These are phyloP conservation scores for Numenius phaeopus DNA, from an alignment of 2,797 vertebrate genomes.

Conservation along the genomic window DNA sequence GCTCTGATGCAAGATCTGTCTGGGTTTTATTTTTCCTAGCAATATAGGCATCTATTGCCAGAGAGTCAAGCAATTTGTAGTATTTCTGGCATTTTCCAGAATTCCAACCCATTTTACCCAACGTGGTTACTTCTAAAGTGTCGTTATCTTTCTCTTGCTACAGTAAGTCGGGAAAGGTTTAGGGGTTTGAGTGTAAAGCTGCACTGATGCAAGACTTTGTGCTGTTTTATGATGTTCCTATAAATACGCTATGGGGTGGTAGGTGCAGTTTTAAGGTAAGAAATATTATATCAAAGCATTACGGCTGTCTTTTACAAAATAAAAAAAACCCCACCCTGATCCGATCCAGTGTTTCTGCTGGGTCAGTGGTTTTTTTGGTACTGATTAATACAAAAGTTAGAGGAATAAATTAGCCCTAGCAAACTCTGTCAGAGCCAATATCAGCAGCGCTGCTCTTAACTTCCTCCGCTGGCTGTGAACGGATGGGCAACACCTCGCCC, in stretches of 20 bases:
- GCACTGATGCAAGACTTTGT: not conserved
- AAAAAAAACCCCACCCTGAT: not conserved
- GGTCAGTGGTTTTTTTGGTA: not conserved
- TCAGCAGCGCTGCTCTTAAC: not conserved
- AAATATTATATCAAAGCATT: not conserved
- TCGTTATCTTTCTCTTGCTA: not conserved
- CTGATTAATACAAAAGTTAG: not conserved
- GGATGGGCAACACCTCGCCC: not conserved
- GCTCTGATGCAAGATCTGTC: conserved; percentile 32
- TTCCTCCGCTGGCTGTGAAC: not conserved
- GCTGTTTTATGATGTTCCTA: not conserved
- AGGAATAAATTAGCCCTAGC: not conserved
- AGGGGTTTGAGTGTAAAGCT: not conserved
- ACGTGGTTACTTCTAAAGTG: not conserved
- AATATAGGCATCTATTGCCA: not conserved
- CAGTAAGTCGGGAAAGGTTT: not conserved
- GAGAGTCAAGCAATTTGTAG: not conserved
- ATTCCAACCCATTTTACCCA: not conserved
- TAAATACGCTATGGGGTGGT: fast-evolving
- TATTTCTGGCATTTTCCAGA: conserved; percentile 30
- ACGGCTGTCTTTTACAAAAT: not conserved
- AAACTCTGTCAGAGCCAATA: not conserved
- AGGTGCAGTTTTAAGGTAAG: not conserved
- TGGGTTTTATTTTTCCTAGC: not conserved
- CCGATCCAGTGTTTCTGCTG: not conserved